phyloP scores from a whole-genome alignment of 2,113 vertebrate genomes.

The Periophthalmus modestus region DNA sequence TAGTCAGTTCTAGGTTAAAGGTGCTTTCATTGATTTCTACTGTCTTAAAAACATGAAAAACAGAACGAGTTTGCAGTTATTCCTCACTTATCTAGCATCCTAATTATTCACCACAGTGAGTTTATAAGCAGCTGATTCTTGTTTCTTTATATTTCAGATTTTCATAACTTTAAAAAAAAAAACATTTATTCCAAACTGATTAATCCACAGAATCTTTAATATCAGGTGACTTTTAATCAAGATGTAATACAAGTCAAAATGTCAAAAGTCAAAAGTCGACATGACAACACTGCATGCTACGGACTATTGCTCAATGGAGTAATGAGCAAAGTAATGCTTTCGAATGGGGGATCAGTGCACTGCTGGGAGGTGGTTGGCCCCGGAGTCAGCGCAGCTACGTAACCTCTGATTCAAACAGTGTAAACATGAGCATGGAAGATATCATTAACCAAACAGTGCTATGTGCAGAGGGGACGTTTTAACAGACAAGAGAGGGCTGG shows the following conservation, averaged over 20 bases:
- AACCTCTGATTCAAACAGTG: slow-evolving; percentile 15
- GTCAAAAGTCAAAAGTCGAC: slow-evolving; percentile 6
- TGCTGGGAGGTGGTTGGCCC: neutral
- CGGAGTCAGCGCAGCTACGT: slow-evolving; percentile 14
- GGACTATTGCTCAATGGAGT: slow-evolving; percentile 35
- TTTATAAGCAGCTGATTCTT: no score
- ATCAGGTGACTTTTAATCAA: neutral
- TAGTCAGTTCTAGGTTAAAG: no score
- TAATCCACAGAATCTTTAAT: slow-evolving; percentile 16
- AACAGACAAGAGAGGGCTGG: slow-evolving; percentile 41
- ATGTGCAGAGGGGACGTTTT: slow-evolving; percentile 22
- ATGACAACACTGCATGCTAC: slow-evolving; percentile 48
- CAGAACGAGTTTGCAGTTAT: no score
- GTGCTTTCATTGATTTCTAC: no score
- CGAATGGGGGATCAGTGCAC: slow-evolving; percentile 14
- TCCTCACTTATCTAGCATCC: no score
- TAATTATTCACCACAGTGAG: no score
- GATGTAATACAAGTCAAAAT: slow-evolving; percentile 14
- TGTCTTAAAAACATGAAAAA: no score
- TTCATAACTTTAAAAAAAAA: no score
- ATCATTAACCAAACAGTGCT: slow-evolving; percentile 47
- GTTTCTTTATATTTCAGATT: no score
- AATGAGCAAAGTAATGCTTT: neutral
- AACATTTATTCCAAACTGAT: no score
- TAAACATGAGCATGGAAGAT: slow-evolving; percentile 22